Conservation (phyloP, 1,140 invertebrate species). For the Dendroctonus ponderosae region DNA sequence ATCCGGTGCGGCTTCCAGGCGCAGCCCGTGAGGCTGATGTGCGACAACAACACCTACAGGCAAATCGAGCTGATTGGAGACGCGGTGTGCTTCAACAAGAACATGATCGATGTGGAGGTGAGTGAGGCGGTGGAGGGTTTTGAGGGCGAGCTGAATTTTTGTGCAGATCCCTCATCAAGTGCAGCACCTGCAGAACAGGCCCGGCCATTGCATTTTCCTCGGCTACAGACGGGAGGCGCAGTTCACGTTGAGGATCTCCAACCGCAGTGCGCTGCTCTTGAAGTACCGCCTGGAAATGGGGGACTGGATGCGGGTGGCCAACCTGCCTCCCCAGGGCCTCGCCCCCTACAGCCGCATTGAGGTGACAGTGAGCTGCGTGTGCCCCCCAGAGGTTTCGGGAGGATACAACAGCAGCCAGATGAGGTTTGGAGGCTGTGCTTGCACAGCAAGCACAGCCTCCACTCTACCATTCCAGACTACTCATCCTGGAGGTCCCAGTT, state of each 20-base stretch:
- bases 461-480: slow-evolving; percentile 28
- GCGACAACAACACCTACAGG: slow-evolving; percentile 39
- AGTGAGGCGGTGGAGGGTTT: background rate
- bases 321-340: background rate
- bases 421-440: slow-evolving; percentile 21
- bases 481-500: slow-evolving; percentile 35
- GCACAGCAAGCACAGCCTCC: background rate
- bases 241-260: slow-evolving; percentile 21
- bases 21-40: slow-evolving; percentile 36
- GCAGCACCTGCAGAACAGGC: slow-evolving; percentile 12
- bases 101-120: slow-evolving; percentile 33
- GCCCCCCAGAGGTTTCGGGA: background rate
- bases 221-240: slow-evolving; percentile 4
- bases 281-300: slow-evolving; percentile 1
- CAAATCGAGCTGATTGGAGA: slow-evolving; percentile 40
- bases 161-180: slow-evolving; percentile 19
- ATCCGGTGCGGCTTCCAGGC: slow-evolving; percentile 28
- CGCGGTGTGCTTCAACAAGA: slow-evolving; percentile 35
- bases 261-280: slow-evolving; percentile 5
- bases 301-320: slow-evolving; percentile 30
- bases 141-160: background rate
- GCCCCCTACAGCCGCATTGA: slow-evolving; percentile 28
- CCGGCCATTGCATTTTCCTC: slow-evolving; percentile 30
- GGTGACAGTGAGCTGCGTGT: slow-evolving; percentile 23
- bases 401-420: slow-evolving; percentile 35